A percentile compares a stretch with the other conserved stretches of the same genome.
Evolutionary conservation across 1,140 invertebrate species (phyloP).

Genomic region (Copidosoma floridanum): DNA sequence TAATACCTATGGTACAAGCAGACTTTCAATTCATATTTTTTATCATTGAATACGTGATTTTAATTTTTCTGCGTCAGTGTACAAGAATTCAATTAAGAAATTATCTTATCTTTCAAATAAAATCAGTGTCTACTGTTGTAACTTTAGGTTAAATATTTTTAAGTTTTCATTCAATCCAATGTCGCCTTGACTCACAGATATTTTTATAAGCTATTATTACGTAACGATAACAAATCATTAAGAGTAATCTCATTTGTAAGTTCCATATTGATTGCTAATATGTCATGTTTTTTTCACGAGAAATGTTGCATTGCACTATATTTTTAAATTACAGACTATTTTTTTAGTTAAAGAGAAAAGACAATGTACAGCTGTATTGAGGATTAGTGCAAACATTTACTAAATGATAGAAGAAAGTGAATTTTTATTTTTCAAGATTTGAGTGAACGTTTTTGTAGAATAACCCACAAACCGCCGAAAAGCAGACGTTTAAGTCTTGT

Average conservation of each 20-base stretch:
- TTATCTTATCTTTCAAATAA: not conserved
- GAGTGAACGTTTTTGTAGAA: not conserved
- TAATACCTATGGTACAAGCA: constrained; percentile 4
- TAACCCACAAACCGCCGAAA: not conserved
- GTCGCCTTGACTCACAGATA: constrained; percentile 5
- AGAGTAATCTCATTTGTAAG: not conserved
- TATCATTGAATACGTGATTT: constrained; percentile 8
- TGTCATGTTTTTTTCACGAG: constrained; percentile 5
- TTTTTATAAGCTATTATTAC: constrained; percentile 19
- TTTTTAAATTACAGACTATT: constrained; percentile 16
- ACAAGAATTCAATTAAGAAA: constrained; percentile 1
- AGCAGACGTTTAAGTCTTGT: not conserved
- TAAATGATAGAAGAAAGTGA: constrained; percentile 6
- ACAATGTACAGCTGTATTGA: constrained; percentile 21
- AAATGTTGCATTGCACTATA: not conserved
- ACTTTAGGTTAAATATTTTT: constrained; percentile 5
- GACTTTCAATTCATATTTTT: constrained; percentile 8
- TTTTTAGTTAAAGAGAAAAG: constrained; percentile 20
- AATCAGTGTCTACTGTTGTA: constrained; percentile 8
- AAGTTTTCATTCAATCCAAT: constrained; percentile 12
- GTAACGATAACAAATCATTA: not conserved
- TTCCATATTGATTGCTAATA: not conserved
- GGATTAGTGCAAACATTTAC: constrained; percentile 19
- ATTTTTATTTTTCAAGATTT: constrained; percentile 10
- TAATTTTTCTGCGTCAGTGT: constrained; percentile 1